phyloP scores from a whole-genome alignment of 1,140 invertebrate genomes.

The Tetramorium parvispinum region DNA sequence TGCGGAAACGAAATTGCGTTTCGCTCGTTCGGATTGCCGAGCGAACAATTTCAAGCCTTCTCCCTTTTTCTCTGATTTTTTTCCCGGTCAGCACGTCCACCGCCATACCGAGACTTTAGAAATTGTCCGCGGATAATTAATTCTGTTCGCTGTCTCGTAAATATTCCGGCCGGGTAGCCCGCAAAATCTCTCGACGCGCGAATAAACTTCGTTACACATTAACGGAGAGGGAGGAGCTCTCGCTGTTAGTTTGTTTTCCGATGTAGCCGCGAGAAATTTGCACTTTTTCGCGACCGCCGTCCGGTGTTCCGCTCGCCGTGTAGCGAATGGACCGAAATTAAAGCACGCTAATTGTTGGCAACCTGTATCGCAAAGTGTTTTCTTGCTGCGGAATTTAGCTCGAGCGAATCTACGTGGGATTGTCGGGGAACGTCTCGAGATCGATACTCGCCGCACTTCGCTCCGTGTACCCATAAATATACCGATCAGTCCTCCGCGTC shows the following conservation, averaged over 20 bases:
- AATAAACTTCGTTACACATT: constrained; percentile 47
- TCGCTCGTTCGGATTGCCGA: neutral
- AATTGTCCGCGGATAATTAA: constrained; percentile 53
- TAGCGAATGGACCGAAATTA: neutral
- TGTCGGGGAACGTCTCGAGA: neutral
- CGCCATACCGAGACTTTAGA: constrained; percentile 7
- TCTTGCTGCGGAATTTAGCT: neutral
- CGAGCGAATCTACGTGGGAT: neutral
- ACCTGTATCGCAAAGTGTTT: neutral
- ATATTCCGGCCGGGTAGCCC: constrained; percentile 23
- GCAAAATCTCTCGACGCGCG: constrained; percentile 24
- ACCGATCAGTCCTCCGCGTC: neutral
- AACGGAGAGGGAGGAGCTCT: neutral
- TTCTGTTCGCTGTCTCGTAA: constrained; percentile 39
- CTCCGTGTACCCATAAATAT: neutral
- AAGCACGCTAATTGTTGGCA: neutral
- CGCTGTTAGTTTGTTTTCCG: constrained; percentile 37
- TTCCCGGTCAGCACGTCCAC: neutral
- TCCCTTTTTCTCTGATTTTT: neutral
- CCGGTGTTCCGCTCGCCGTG: too few relatives aligned
- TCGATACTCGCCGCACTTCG: neutral
- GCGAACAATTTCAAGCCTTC: constrained; percentile 34
- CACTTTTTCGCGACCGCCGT: neutral
- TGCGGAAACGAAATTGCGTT: constrained; percentile 46
- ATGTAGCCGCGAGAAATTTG: constrained; percentile 22